Base-by-base conservation (phyloP, 2,888 invertebrate genomes). In the Synanthedon andrenaeformis region DNA sequence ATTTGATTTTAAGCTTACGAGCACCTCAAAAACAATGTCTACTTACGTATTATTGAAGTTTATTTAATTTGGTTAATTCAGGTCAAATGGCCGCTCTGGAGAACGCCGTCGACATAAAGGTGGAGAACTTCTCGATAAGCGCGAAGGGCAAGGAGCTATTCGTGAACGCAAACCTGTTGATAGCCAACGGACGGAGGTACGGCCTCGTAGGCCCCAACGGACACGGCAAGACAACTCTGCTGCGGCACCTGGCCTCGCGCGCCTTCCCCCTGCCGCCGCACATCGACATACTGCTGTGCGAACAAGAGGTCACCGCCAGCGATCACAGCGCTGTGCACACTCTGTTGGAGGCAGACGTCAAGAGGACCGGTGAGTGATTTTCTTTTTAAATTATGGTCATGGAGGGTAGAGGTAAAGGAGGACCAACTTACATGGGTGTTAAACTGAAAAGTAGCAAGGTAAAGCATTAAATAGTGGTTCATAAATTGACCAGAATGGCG, bases 131-230 rank as follows among this genome's bases (percentile, higher is more conserved):
- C 76, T 97, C 97, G 56, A 99, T 99, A 64, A 92, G 96, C 17
- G 99, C 99, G 0, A 95, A 97, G 78, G 99, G 99, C 54, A 97
- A 99, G 68, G 97, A 98, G 72, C 89, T 99, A 51, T 99, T 99
- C 78, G 94, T 97, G 41, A 99, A 99, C 79, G 98, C 99, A 0
- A 96, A 92, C 76, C 85, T 99, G 41, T 86, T 96, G 53, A 98
- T 99, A 63, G 97, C 98, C 0, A 92, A 94, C 68, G 97, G 98
- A 0, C 91, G 99, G 51, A 91, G 97, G 65, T 99, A 99, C 79
- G 99, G 99, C 67, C 89, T 99, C 4, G 99, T 99, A 2, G 99
- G 99, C 23, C 99, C 99, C 0, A 99, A 99, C 79, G 99, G 96
- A 0, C 98, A 99, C 86, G 99, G 99, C 12, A 99, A 99, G 88